Percentiles rank a stretch among this genome's conserved stretches.
These are phyloP conservation scores for Erannis defoliaria DNA, from an alignment of 2,888 invertebrate species.

Conservation along the genomic window DNA sequence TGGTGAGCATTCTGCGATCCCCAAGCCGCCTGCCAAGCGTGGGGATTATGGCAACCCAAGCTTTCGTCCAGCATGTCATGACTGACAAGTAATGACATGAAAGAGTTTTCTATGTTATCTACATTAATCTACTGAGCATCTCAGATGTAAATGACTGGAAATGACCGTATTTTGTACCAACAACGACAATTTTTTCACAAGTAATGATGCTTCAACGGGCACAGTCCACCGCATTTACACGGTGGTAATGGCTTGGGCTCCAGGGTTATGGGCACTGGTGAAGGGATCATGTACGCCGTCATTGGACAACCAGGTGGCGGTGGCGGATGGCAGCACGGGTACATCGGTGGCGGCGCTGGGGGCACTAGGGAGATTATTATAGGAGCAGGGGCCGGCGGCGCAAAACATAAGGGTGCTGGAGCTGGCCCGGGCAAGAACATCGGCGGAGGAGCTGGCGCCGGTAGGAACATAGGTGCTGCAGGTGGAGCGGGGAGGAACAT, in stretches of 20 bases:
- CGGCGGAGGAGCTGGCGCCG: constrained; percentile 43
- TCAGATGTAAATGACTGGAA: too few species aligned
- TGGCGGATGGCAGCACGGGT: constrained; percentile 49
- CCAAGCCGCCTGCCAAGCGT: too few species aligned
- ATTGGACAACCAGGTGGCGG: constrained; percentile 67
- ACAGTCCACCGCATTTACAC: constrained; percentile 38
- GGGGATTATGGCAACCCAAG: too few species aligned
- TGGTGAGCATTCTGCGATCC: too few species aligned
- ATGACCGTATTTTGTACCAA: not conserved
- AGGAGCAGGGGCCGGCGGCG: constrained; percentile 54
- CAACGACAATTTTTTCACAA: not conserved
- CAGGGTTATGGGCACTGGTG: constrained; percentile 72
- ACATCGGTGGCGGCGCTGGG: constrained; percentile 51
- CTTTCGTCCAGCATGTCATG: too few species aligned
- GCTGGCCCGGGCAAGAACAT: constrained; percentile 48
- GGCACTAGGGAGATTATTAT: constrained; percentile 66
- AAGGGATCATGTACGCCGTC: constrained; percentile 73
- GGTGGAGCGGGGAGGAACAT: constrained; percentile 43
- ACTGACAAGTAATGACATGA: too few species aligned
- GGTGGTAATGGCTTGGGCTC: constrained; percentile 71
- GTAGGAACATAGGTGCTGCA: constrained; percentile 36
- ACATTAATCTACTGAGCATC: too few species aligned
- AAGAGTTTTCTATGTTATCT: too few species aligned
- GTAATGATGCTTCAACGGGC: not conserved
- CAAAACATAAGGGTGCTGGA: constrained; percentile 37